Base-by-base conservation (phyloP, 2,113 vertebrate genomes). In the Nesogale talazaci region DNA sequence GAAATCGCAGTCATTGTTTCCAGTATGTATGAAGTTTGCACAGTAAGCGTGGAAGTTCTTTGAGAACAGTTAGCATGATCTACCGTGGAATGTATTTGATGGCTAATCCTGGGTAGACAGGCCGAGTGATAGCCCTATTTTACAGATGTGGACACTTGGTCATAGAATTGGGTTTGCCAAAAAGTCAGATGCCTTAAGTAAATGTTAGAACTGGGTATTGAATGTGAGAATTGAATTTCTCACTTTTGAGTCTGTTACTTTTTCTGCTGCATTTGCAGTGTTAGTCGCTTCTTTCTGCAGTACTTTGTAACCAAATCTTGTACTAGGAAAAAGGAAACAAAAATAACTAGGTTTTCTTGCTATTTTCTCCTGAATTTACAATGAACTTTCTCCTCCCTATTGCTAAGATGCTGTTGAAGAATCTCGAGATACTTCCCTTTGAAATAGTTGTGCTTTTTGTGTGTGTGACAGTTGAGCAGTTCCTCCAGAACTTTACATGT, bases 201-300 rank as follows among this genome's bases (percentile, higher is more conserved):
- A 88, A 83, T 77, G 36, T 31, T 83, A 90, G 59, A 90, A 46
- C 86, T 88, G 12, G 59, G 52, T 52, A 74, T 61, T 82, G 67
- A 89, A 83, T 83, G 83, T 72, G 89, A 90, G 38, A n/a, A n/a
- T n/a, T n/a, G n/a, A n/a, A 83, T 94, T 91, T 92, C 79, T 88
- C 31, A 17, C 29, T 89, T 31, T 15, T 86, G 83, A 94, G 83
- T 92, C 91, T 65, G 3, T 84, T 86, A 65, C 46, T 92, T 59
- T 91, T 90, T 92, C 38, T 81, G 46, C 14, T 92, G 34, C 31
- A 74, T 88, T 78, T 95, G 77, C 34, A 67, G 0, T 83, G 52
- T 94, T 69, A 17, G 42, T 77, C 27, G 20, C n/a, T 92, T 89
- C 25, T 92, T 87, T 92, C n/a, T 80, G 27, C 76, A 81, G 42